phyloP scores from a whole-genome alignment of 2,113 vertebrate genomes.

The Galeopterus variegatus region DNA sequence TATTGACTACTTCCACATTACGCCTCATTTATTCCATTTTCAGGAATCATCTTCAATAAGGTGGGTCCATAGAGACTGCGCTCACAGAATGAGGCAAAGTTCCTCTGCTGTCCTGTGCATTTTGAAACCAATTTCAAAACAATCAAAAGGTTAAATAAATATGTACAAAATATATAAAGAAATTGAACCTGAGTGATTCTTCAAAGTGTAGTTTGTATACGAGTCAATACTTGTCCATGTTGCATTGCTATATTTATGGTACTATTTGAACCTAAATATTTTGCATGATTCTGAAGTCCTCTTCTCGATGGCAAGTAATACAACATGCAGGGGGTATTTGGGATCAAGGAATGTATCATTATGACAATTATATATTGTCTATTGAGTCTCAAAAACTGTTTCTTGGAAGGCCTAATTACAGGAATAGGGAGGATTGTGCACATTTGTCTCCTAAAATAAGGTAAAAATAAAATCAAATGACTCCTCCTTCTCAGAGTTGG shows the following conservation, averaged over 20 bases:
- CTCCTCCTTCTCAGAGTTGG: not conserved
- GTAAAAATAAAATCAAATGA: not conserved
- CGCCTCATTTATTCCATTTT: not conserved
- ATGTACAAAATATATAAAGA: not conserved
- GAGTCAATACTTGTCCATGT: not conserved
- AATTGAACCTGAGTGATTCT: not conserved
- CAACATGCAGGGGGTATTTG: not conserved
- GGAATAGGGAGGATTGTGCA: not conserved
- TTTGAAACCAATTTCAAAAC: constrained; percentile 37
- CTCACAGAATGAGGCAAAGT: not conserved
- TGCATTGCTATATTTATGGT: not conserved
- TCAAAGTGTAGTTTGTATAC: not conserved
- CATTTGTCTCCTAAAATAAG: not conserved
- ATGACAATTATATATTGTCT: not conserved
- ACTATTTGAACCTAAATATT: constrained; percentile 12
- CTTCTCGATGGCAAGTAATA: not conserved
- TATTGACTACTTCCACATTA: not conserved
- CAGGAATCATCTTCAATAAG: not conserved
- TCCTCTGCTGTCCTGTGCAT: not conserved
- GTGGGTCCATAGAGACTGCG: not conserved
- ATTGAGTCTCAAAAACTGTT: not conserved
- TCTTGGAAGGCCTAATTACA: not conserved
- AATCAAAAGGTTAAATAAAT: not conserved
- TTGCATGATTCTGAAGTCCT: not conserved
- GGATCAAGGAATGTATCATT: not conserved